phyloP scores from a whole-genome alignment of 1,140 invertebrate species.

The Diprion similis region DNA sequence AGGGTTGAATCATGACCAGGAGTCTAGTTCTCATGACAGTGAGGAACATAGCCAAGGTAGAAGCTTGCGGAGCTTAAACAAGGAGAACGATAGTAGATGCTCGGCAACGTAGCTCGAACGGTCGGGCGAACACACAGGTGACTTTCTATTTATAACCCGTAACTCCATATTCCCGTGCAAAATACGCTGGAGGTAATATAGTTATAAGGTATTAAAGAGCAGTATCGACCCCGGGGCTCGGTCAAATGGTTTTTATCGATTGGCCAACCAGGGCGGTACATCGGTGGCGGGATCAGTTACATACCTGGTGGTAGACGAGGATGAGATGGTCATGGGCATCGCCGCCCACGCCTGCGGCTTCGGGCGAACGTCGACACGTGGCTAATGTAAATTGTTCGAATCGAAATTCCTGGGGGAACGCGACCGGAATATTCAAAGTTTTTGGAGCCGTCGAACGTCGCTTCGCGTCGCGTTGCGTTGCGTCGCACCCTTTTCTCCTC shows the following conservation, averaged over 20 bases:
- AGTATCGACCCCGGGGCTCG: not conserved
- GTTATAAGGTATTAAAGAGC: too few relatives aligned
- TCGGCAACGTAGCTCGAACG: too few relatives aligned
- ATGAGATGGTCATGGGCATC: not conserved
- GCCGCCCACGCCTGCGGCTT: not conserved
- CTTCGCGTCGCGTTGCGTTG: too few relatives aligned
- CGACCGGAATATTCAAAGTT: constrained; percentile 1
- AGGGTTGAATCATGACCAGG: too few relatives aligned
- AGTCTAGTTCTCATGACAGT: too few relatives aligned
- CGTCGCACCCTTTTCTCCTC: not conserved
- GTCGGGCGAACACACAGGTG: too few relatives aligned
- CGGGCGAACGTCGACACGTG: constrained; percentile 1
- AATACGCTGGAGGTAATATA: too few relatives aligned
- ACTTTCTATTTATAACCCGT: too few relatives aligned
- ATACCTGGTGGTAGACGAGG: not conserved
- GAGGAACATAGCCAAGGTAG: too few relatives aligned
- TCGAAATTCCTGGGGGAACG: not conserved
- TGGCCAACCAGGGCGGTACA: not conserved
- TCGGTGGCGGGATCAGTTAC: not conserved
- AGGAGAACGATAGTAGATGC: too few relatives aligned
- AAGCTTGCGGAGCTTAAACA: too few relatives aligned
- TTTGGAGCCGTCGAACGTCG: not conserved
- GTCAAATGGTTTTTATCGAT: constrained; percentile 8
- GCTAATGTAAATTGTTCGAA: constrained; percentile 6
- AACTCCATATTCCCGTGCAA: too few relatives aligned